Evolutionary conservation across 2,797 vertebrate genomes (phyloP).

Genomic region (Thalassophryne amazonica): DNA sequence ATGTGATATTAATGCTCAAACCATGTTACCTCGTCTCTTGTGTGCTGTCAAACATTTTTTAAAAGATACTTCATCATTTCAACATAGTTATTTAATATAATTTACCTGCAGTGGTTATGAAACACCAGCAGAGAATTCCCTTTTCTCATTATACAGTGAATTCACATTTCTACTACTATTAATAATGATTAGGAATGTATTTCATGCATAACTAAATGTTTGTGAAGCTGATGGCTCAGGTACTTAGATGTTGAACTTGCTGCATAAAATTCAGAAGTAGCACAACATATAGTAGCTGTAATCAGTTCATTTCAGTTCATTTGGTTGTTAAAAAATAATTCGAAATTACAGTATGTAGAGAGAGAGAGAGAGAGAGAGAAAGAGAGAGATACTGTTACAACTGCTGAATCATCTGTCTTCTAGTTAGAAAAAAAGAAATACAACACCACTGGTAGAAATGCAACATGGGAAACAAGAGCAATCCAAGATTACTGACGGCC

Average conservation of each 20-base stretch:
- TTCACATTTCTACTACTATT: slow-evolving; percentile 8
- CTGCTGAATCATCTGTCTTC: too few species aligned
- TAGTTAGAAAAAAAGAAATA: too few species aligned
- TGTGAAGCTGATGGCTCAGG: background rate
- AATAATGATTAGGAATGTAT: slow-evolving; percentile 22
- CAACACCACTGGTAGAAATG: too few species aligned
- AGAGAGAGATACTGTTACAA: too few species aligned
- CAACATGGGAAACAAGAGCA: too few species aligned
- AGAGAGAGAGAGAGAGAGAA: too few species aligned
- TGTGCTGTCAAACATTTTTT: slow-evolving; percentile 17
- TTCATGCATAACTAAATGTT: slow-evolving; percentile 10
- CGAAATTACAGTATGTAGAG: too few species aligned
- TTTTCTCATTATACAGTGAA: slow-evolving; percentile 17
- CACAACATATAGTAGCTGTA: background rate
- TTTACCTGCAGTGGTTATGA: slow-evolving; percentile 18
- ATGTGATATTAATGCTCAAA: slow-evolving; percentile 1
- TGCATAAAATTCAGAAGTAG: background rate
- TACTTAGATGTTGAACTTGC: slow-evolving; percentile 11
- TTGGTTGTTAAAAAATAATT: too few species aligned
- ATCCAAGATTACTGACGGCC: too few species aligned
- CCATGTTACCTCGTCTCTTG: slow-evolving; percentile 3
- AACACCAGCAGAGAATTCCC: slow-evolving; percentile 1
- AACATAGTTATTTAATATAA: slow-evolving; percentile 24
- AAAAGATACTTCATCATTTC: slow-evolving; percentile 34
- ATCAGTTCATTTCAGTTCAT: too few species aligned